Evolutionary conservation across 1,140 invertebrate species (phyloP).

Genomic region (Bombus confusus): DNA sequence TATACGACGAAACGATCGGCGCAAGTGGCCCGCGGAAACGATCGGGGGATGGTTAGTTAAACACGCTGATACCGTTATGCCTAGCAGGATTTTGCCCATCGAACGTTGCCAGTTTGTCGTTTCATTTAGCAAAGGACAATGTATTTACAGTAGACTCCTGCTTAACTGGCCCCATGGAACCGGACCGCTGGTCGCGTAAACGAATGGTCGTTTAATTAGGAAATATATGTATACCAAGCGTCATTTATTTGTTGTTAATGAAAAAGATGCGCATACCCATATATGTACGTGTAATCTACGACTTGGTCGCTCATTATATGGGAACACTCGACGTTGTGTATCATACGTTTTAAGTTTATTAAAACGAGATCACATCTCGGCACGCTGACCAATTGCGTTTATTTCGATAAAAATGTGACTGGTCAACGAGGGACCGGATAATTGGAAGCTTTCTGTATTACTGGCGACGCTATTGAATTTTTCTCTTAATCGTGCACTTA

Average conservation of each 20-base stretch:
- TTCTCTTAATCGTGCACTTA: neutral
- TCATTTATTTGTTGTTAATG: too few relatives aligned
- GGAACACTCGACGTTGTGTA: too few relatives aligned
- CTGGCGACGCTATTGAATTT: neutral
- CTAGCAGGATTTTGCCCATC: neutral
- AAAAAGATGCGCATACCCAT: too few relatives aligned
- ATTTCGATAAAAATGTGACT: neutral
- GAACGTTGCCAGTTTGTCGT: neutral
- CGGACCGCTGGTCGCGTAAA: too few relatives aligned
- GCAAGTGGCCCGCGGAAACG: neutral
- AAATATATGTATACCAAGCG: too few relatives aligned
- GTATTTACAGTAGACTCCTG: too few relatives aligned
- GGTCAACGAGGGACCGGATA: neutral
- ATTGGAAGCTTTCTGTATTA: neutral
- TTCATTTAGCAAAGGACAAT: neutral
- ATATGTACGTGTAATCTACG: too few relatives aligned
- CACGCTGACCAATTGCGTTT: neutral
- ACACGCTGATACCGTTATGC: slow-evolving; percentile 2
- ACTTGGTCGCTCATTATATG: too few relatives aligned
- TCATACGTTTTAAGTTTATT: too few relatives aligned
- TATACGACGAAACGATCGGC: slow-evolving; percentile 1
- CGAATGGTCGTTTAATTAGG: too few relatives aligned
- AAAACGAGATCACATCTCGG: neutral
- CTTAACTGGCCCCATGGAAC: too few relatives aligned
- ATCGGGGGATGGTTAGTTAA: slow-evolving; percentile 20